These are phyloP conservation scores for Platalea minor DNA, from an alignment of 2,797 vertebrate species.

Conservation along the genomic window DNA sequence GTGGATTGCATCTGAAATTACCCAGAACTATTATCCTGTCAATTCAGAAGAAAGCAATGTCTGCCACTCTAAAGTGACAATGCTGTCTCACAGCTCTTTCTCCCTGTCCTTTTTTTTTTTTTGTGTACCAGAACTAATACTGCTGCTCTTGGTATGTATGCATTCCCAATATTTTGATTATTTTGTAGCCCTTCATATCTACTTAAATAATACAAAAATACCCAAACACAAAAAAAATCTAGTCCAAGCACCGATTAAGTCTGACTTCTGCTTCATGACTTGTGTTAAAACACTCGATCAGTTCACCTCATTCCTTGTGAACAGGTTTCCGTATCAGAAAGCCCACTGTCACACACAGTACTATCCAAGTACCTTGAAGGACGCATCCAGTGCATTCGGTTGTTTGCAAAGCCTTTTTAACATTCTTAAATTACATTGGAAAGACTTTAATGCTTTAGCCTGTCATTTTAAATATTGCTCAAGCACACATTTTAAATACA, in stretches of 20 bases:
- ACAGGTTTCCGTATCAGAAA: neutral
- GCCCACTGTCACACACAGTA: neutral
- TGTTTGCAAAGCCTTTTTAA: neutral
- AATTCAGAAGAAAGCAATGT: neutral
- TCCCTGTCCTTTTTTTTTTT: neutral
- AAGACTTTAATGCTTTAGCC: neutral
- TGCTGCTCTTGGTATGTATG: neutral
- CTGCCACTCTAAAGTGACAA: neutral
- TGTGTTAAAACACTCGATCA: neutral
- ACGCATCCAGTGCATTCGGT: neutral
- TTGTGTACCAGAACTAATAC: neutral
- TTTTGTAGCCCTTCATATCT: neutral
- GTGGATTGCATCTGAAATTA: neutral
- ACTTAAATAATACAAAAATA: neutral
- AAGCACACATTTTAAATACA: neutral
- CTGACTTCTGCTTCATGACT: neutral
- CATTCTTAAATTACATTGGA: neutral
- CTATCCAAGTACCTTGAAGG: neutral
- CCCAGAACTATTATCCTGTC: neutral
- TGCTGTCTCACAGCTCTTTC: neutral
- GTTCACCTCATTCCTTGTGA: neutral
- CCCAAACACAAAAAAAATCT: neutral
- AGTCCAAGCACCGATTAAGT: neutral
- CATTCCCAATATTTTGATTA: neutral
- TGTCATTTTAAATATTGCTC: constrained; percentile 13